Base-by-base conservation (phyloP, 2,888 invertebrate species). In the Teinopalpus imperialis region DNA sequence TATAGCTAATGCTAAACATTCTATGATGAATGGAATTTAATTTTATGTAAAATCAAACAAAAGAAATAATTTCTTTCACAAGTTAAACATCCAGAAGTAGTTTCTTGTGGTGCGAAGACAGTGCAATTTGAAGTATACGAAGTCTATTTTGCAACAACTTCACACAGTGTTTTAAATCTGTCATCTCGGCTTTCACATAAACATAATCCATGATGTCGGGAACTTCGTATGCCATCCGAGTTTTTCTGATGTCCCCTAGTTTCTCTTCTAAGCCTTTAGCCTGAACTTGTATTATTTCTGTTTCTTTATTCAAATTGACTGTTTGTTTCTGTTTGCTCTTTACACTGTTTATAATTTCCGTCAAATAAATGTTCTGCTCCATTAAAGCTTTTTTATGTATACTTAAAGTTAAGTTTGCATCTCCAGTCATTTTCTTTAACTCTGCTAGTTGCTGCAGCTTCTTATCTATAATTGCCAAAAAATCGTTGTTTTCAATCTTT, bases 191-290 rank as follows among this genome's bases (percentile, higher is more conserved):
- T 55, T 91, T 91, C 0, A 90, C 72, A 21, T 70, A 67, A 0
- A 92, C 89, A 23, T 91, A 92, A 0, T 91, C 91, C 79, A 92
- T 81, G 1, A 91, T 67, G 45, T 90, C 89, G 0, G 92, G 92
- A 0, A 90, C 89, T 56, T 82, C 76, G 48, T 89, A 91, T 1
- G 79, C 76, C 3, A 66, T 56, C 37, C 80, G 68, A 0, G 90
- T 65, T 48, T 75, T 73, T 23, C 68, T 76, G 0, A 90, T 77
- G 1, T 75, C 74, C 0, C 77, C 61, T 1, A 90, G 57, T 47
- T 79, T 83, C 2, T 65, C 61, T 20, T 67, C 63, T 1, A 87
- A 69, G 20, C 59, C 62, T 0, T 83, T 73, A 0, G 88, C 79
- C 59, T 91, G 89, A 0, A 43, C 49, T 24, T 74, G 61, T 0